A percentile compares a stretch with the other conserved stretches of the same genome.
Evolutionary conservation across 1,140 invertebrate genomes (phyloP).

Genomic region (Dendroctonus ponderosae): DNA sequence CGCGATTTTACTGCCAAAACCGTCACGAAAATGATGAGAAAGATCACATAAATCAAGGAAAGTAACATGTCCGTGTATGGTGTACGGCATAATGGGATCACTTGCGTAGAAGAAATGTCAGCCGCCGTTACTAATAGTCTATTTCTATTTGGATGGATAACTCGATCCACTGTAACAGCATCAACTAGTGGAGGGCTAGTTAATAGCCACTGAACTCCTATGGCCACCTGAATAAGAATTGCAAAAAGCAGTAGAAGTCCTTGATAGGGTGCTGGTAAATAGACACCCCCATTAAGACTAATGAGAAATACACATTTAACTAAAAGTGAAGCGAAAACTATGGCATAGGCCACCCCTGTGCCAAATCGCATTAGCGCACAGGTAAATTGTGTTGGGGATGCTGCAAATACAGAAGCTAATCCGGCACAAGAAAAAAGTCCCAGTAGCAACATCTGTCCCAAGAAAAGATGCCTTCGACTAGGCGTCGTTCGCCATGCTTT

Average conservation of each 20-base stretch:
- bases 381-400: conserved; percentile 74
- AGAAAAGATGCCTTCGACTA: conserved; percentile 80
- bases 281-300: conserved; percentile 86
- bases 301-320: conserved; percentile 93
- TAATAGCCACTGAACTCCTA: conserved; percentile 82
- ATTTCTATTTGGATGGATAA: conserved; percentile 45
- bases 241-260: conserved; percentile 87
- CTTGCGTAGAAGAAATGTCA: conserved; percentile 46
- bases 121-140: conserved; percentile 49
- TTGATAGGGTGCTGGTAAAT: conserved; percentile 90
- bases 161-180: conserved; percentile 49
- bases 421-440: conserved; percentile 83
- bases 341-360: conserved; percentile 80
- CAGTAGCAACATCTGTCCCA: conserved; percentile 86
- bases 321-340: conserved; percentile 88
- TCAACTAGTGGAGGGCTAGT: conserved; percentile 68
- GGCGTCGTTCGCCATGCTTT: conserved; percentile 81
- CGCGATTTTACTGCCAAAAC: conserved; percentile 80
- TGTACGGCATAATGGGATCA: conserved; percentile 60
- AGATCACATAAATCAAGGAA: conserved; percentile 77
- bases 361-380: conserved; percentile 83
- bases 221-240: conserved; percentile 83
- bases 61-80: conserved; percentile 70
- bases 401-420: conserved; percentile 74
- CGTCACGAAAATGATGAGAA: conserved; percentile 80